phyloP scores from a whole-genome alignment of 2,888 invertebrate genomes.

The Ophraella communa region DNA sequence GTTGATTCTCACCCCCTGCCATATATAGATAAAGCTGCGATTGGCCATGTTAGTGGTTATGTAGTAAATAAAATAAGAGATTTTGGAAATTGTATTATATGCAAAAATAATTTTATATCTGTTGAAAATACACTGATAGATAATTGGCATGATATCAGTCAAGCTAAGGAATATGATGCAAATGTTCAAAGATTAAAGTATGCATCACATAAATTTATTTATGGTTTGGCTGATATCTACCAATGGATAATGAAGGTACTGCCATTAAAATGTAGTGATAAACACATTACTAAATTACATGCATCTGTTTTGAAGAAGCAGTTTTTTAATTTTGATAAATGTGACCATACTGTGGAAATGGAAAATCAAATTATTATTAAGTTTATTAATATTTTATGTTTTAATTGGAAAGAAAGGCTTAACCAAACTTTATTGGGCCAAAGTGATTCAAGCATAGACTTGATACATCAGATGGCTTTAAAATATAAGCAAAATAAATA shows the following conservation, averaged over 20 bases:
- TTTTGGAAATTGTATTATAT: not conserved
- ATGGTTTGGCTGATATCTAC: not conserved
- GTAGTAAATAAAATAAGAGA: not conserved
- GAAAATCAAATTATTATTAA: not conserved
- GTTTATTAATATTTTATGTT: not conserved
- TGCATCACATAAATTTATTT: not conserved
- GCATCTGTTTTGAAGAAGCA: not conserved
- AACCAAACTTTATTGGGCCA: not conserved
- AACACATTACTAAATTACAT: not conserved
- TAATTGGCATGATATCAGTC: not conserved
- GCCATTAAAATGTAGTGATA: not conserved
- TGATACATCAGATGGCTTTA: too few relatives aligned
- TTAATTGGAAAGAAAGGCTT: not conserved
- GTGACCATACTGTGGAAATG: not conserved
- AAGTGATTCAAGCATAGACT: too few relatives aligned
- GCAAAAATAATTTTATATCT: not conserved
- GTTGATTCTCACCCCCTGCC: not conserved
- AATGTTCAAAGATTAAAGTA: not conserved
- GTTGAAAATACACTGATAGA: not conserved
- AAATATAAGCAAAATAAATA: too few relatives aligned
- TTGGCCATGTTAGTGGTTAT: not conserved
- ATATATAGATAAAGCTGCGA: not conserved
- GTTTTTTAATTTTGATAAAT: not conserved
- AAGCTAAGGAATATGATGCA: not conserved
- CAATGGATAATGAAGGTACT: not conserved